Percentiles rank a stretch among this genome's conserved stretches.
Evolutionary conservation across 2,113 vertebrate genomes (phyloP).

Genomic region (Zosterops hypoxanthus): DNA sequence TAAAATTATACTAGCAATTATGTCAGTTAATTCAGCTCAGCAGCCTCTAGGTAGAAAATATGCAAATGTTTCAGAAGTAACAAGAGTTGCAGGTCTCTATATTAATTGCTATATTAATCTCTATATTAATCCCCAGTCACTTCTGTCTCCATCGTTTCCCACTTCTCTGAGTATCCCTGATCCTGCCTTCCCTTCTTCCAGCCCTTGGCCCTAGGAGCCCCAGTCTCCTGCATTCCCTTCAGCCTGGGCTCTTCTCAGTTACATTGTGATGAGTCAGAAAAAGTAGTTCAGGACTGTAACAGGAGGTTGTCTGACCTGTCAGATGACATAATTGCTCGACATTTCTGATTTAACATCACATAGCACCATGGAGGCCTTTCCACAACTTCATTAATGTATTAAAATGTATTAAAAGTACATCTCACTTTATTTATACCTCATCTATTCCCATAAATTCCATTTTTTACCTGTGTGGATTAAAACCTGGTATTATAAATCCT

Average conservation of each 20-base stretch:
- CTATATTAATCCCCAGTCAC: neutral
- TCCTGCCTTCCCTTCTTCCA: neutral
- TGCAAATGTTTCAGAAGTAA: neutral
- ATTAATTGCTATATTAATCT: neutral
- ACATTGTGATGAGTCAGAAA: neutral
- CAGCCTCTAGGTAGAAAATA: neutral
- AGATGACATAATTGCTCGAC: neutral
- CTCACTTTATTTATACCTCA: neutral
- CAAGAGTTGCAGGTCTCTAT: neutral
- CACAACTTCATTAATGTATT: neutral
- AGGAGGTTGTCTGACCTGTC: neutral
- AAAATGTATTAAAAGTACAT: neutral
- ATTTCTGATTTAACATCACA: neutral
- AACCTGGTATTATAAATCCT: neutral
- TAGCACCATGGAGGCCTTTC: neutral
- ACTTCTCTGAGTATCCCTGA: neutral
- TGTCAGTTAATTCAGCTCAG: neutral
- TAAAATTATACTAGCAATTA: neutral
- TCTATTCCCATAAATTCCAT: neutral
- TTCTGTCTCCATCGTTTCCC: neutral
- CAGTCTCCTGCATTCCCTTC: neutral
- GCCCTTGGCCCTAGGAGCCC: neutral
- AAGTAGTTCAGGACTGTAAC: neutral
- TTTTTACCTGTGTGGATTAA: neutral
- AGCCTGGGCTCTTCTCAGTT: neutral